Base-by-base conservation (phyloP, 2,888 invertebrate species). In the Cosmia pyralina region DNA sequence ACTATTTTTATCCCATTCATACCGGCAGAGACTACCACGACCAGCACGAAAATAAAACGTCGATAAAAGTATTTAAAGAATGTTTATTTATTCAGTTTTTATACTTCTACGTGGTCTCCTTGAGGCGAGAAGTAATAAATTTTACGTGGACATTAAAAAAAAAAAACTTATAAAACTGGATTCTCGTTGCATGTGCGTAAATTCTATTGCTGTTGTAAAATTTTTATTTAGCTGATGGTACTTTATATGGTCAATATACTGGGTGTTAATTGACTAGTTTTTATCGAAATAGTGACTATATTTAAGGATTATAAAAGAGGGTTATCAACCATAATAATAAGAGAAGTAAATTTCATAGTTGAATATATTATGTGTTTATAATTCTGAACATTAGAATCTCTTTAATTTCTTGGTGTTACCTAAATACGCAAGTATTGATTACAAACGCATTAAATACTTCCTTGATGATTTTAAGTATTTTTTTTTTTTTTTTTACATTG, bases 1-100 rank as follows among this genome's bases (percentile, higher is more conserved):
- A 15, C 7, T 76, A 62, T 69, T 66, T 82, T 71, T 59, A 71
- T 52, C 22, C 52, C 79, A 79, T 72, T 67, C 72, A 79, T 66
- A 13, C 41, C 46, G 11, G n/a, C 44, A 15, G 15, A 69, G 59
- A n/a, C 59, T 60, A n/a, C 44, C 28, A 28, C 28, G 3, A 28
- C 28, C 28, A 28, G 41, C 19, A 80, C 82, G 17, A 67, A 68
- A 81, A 81, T 79, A 77, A 48, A 63, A 46, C 46, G 15, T 38
- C 28, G 50, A 55, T 77, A 63, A 65, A 59, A 64, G 28, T 79
- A 66, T 78, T 65, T 8, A 48, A 50, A 67, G 46, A 2, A 55
- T 38, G 59, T 73, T 65, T 73, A 64, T 67, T 68, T 65, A 58
- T 84, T 50, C 44, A 28, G 46, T 52, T 79, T 59, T 68, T 83